phyloP scores from a whole-genome alignment of 2,113 vertebrate genomes.

The Laterallus jamaicensis region DNA sequence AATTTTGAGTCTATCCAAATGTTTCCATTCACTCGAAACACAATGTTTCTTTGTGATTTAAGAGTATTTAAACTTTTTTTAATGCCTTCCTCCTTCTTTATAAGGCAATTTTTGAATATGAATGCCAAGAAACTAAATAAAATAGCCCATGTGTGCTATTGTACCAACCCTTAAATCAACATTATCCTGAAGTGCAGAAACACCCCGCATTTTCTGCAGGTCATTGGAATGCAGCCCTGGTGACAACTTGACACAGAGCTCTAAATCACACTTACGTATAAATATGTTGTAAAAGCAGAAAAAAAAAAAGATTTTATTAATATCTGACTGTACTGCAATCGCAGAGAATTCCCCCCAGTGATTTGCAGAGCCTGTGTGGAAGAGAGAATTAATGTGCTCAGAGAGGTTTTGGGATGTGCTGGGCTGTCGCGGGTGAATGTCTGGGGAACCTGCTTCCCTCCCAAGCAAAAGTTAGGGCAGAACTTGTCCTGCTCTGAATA shows the following conservation, averaged over 20 bases:
- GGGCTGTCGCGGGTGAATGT: fast-evolving
- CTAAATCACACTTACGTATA: background rate
- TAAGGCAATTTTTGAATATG: constrained; percentile 41
- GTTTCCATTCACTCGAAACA: background rate
- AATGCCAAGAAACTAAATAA: constrained; percentile 17
- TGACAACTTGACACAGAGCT: background rate
- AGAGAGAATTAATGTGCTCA: background rate
- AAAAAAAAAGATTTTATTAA: background rate
- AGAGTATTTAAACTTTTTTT: constrained; percentile 52
- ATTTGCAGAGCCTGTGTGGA: background rate
- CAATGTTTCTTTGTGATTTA: constrained; percentile 52
- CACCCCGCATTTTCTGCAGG: background rate
- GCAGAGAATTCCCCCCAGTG: background rate
- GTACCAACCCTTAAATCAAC: constrained; percentile 42
- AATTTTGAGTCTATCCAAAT: constrained; percentile 36
- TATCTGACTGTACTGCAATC: background rate
- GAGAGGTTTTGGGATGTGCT: fast-evolving
- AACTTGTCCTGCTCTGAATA: background rate
- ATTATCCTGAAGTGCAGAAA: background rate
- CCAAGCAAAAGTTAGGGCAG: background rate
- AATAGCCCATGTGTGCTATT: constrained; percentile 20
- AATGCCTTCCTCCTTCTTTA: constrained; percentile 28
- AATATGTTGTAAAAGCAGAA: background rate
- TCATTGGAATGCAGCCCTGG: background rate
- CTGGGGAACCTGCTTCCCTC: background rate